phyloP scores from a whole-genome alignment of 2,888 invertebrate species.

The Anthophora plumipes region DNA sequence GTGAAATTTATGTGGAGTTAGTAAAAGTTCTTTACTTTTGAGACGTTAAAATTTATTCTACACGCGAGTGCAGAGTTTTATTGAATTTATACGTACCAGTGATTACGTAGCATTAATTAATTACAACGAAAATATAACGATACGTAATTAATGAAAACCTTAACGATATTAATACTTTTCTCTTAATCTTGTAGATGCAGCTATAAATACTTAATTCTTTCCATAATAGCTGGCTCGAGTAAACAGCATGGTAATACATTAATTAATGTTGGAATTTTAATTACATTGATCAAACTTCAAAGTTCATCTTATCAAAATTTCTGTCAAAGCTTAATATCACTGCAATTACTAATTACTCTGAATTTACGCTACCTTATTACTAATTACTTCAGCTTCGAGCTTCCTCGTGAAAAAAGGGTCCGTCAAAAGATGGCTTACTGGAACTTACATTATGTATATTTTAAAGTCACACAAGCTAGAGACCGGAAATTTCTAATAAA shows the following conservation, averaged over 20 bases:
- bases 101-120: neutral
- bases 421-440: constrained; percentile 12
- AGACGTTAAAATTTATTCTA: no score
- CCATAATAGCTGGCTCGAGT: neutral
- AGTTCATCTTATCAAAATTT: neutral
- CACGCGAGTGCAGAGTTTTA: no score
- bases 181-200: neutral
- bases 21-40: no score
- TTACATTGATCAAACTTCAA: neutral
- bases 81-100: no score
- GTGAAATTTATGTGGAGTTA: no score
- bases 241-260: neutral
- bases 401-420: neutral
- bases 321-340: no score
- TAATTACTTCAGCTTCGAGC: neutral
- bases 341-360: constrained; percentile 4
- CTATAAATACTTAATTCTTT: neutral
- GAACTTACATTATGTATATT: constrained; percentile 31
- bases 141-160: neutral
- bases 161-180: neutral
- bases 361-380: neutral
- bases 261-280: neutral
- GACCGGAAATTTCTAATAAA: constrained; percentile 37
- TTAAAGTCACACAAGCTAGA: constrained; percentile 5
- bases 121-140: neutral